These are phyloP conservation scores for Tanytarsus gracilentus DNA, from an alignment of 2,888 invertebrate genomes.

Conservation along the genomic window DNA sequence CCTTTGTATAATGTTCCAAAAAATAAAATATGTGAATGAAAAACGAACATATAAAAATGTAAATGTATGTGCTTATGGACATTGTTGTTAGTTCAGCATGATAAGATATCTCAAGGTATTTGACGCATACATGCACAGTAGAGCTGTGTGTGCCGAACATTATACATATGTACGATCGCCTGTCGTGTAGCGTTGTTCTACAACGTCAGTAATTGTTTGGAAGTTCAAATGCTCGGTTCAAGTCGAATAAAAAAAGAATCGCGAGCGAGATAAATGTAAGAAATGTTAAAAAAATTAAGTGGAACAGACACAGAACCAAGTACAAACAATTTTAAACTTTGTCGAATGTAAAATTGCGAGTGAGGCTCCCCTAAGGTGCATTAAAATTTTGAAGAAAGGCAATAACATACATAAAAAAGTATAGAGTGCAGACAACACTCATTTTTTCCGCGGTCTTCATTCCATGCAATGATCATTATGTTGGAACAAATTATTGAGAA, in stretches of 20 bases:
- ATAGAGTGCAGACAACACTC: background rate
- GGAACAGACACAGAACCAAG: constrained; percentile 12
- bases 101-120: constrained; percentile 28
- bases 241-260: background rate
- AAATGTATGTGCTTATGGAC: constrained; percentile 14
- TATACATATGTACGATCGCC: background rate
- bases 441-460: background rate
- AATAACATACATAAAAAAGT: too few species aligned
- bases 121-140: constrained; percentile 4
- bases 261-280: background rate
- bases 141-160: constrained; percentile 7
- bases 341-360: constrained; percentile 14
- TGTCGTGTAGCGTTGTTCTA: constrained; percentile 7
- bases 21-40: background rate
- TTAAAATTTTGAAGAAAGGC: background rate
- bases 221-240: constrained; percentile 20
- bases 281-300: constrained; percentile 12
- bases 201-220: constrained; percentile 27
- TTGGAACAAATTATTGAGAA: constrained; percentile 27
- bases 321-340: constrained; percentile 10
- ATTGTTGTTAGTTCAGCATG: constrained; percentile 1
- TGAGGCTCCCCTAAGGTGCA: constrained; percentile 25
- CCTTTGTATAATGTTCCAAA: too few species aligned
- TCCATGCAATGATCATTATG: constrained; percentile 28
- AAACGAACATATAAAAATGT: background rate